A percentile compares a stretch with the other conserved stretches of the same genome.
Conservation (phyloP, 1,140 invertebrate genomes). For the Diabrotica virgifera region DNA sequence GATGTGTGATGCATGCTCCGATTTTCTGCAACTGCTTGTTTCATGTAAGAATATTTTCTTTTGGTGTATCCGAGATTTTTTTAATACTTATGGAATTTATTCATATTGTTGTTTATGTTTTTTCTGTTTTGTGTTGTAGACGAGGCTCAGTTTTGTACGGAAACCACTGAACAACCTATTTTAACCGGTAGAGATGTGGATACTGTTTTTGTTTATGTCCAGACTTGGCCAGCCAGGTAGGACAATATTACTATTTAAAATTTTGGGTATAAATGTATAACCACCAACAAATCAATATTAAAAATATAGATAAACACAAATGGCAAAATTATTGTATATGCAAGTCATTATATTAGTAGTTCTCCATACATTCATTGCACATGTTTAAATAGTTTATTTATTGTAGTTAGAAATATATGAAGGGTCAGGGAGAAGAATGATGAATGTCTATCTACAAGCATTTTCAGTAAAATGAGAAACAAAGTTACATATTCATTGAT, state of each 20-base stretch:
- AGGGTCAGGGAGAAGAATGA: no score
- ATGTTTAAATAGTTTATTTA: no score
- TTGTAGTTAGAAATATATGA: no score
- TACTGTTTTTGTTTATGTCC: conserved; percentile 44
- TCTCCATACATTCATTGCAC: no score
- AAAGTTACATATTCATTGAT: no score
- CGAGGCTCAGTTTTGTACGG: conserved; percentile 43
- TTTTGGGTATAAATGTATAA: no score
- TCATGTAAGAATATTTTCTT: conserved; percentile 62
- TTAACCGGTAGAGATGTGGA: conserved; percentile 44
- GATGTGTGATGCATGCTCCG: conserved; percentile 78
- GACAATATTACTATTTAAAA: background rate
- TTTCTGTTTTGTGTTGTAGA: conserved; percentile 37
- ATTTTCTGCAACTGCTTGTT: conserved; percentile 73
- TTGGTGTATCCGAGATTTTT: conserved; percentile 39
- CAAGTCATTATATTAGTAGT: no score
- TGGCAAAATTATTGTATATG: no score
- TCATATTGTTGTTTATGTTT: conserved; percentile 1
- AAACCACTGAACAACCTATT: conserved; percentile 41
- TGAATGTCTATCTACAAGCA: no score
- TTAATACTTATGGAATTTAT: background rate
- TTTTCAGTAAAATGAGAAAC: no score
- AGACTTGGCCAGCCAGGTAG: conserved; percentile 47
- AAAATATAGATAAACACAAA: background rate
- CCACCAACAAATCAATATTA: background rate